Evolutionary conservation across 2,797 vertebrate species (phyloP), one percentile per base, ranked within the genome.

Genomic region (Limosa lapponica): DNA sequence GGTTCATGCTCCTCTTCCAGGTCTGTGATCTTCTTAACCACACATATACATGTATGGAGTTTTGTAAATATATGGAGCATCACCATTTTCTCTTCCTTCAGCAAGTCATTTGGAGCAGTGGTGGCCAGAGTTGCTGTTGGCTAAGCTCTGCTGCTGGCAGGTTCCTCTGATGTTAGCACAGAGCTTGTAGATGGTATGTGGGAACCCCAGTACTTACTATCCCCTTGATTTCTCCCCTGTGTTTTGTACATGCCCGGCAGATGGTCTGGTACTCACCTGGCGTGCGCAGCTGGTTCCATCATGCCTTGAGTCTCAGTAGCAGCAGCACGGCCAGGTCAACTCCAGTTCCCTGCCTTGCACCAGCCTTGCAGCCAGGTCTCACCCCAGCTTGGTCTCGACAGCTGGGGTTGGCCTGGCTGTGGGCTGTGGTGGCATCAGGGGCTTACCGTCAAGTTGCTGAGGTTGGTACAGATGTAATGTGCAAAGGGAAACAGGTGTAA

Each of bases 301-400:
- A 22, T 19, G 8, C 30, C 16, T 2, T 13, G 44, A 27, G 19
- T 41, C n/a, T 30, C 44, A 46, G 52, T 39, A 54, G 48, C 55
- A 61, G 25, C 22, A 59, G n/a, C 43, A 27, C 0, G 6, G 27
- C 23, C 30, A 25, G 36, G 16, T 1, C 6, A n/a, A 13, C 16
- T 49, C 36, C 41, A 25, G 16, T 78, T 62, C 48, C 18, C 4
- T 46, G 43, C 44, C 44, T 39, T 44, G 41, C n/a, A 30, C 22
- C 44, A 30, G 8, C 25, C 36, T 66, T 4, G 1, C 48, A 30
- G 32, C 46, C 7, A 2, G 12, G 6, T 82, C 52, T 70, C 11
- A 1, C 12, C 13, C 28, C 8, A 2, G 34, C 46, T 70, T 1
- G 0, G 5, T 54, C 32, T 54, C 1, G 0, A 20, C 41, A 69